Evolutionary conservation across 2,888 invertebrate species (phyloP), one percentile per base, ranked within the genome.

Genomic region (Autographa pulchrina): DNA sequence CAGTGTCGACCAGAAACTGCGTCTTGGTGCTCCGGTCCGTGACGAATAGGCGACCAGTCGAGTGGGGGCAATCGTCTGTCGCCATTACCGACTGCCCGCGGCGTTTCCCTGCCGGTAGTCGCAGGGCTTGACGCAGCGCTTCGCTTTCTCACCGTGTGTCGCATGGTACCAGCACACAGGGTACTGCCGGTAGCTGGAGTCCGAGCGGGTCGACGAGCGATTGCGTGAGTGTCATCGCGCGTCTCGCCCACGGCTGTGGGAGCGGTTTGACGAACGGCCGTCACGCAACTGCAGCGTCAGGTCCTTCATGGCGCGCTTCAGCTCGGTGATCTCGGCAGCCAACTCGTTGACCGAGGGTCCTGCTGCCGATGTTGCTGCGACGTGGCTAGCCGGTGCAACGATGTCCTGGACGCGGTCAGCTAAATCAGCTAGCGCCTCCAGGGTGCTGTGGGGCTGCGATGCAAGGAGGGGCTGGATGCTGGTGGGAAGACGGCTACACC

Each of bases 41-140:
- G n/a, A n/a, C n/a, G n/a, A n/a, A n/a, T n/a, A n/a, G n/a, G n/a
- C n/a, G n/a, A n/a, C n/a, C n/a, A n/a, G n/a, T n/a, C n/a, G n/a
- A n/a, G n/a, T n/a, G n/a, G n/a, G n/a, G n/a, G 56, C 64, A 65
- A 38, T 43, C 56, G 64, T 64, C 20, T n/a, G 64, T 31, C 64
- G 64, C 54, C 54, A 54, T 20, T 41, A 64, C 32, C 13, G 38
- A 65, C 64, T 65, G 64, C 56, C 64, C 64, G 56, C 38, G 5
- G 18, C 18, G 56, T 65, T 65, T 65, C 56, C 59, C 59, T 35
- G 56, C 64, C 38, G 56, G 56, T 16, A 65, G 43, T 65, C 65
- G 13, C 65, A 59, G 1, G 65, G 65, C n/a, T 63, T 63, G 18
- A 32, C 3, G 32, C 63, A 63, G 32, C 35, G 54, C 32, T 35